Conservation (phyloP, 2,797 vertebrate species). For the Bradypodion ventrale region DNA sequence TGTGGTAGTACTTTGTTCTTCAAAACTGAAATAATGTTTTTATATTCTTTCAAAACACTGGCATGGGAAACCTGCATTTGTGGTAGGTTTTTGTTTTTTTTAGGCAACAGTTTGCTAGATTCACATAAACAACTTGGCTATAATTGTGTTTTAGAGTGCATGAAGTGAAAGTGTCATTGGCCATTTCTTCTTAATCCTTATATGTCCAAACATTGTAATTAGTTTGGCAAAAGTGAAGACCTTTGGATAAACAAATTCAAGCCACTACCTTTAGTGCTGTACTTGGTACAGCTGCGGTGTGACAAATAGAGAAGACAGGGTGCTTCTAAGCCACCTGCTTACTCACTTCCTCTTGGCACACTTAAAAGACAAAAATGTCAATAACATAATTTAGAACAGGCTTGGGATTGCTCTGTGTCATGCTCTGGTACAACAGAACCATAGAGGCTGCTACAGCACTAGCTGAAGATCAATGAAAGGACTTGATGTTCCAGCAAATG, state of each 20-base stretch:
- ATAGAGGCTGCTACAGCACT: not conserved
- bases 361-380: not conserved
- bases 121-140: not conserved
- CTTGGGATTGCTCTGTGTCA: not conserved
- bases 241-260: not conserved
- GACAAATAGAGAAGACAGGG: not conserved
- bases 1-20: slow-evolving; percentile 10
- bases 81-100: slow-evolving; percentile 21
- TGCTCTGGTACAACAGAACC: not conserved
- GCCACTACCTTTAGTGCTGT: not conserved
- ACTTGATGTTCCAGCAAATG: not conserved
- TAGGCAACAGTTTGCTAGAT: not conserved
- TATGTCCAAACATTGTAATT: not conserved
- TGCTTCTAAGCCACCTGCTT: not conserved
- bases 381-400: not conserved
- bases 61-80: not conserved
- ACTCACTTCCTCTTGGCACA: not conserved
- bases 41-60: not conserved
- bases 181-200: not conserved
- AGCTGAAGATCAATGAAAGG: not conserved
- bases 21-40: not conserved
- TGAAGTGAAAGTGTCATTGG: not conserved
- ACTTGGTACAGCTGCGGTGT: not conserved
- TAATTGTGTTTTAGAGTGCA: not conserved
- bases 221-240: not conserved